These are phyloP conservation scores for Marasmarcha lunaedactyla DNA, from an alignment of 2,888 invertebrate species.

Conservation along the genomic window DNA sequence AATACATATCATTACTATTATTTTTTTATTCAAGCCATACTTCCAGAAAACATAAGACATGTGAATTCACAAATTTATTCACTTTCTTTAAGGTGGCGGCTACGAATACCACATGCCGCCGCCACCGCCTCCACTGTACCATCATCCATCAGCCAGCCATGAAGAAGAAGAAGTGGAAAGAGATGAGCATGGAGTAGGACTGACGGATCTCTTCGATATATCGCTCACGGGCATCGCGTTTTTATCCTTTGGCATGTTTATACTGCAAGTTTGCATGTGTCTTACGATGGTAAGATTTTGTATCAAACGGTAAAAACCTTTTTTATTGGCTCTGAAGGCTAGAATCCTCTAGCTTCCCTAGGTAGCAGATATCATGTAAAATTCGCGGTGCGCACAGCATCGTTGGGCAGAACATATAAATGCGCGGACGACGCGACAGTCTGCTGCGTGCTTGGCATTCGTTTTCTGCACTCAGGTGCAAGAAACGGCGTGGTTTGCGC, in stretches of 20 bases:
- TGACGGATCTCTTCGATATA: slow-evolving; percentile 82
- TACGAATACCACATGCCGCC: slow-evolving; percentile 61
- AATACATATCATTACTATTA: too few relatives aligned
- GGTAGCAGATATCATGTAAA: too few relatives aligned
- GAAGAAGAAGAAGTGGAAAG: slow-evolving; percentile 38
- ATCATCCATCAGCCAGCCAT: slow-evolving; percentile 28
- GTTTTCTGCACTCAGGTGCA: too few relatives aligned
- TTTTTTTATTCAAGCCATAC: too few relatives aligned
- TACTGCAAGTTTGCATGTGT: slow-evolving; percentile 83
- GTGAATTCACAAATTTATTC: too few relatives aligned
- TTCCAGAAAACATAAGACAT: too few relatives aligned
- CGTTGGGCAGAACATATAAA: too few relatives aligned
- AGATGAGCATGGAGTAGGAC: slow-evolving; percentile 70
- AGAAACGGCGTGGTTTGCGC: too few relatives aligned
- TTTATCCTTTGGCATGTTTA: slow-evolving; percentile 83
- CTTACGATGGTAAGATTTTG: slow-evolving; percentile 75
- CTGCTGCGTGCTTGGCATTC: too few relatives aligned
- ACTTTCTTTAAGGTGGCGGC: slow-evolving; percentile 38
- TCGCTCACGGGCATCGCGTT: slow-evolving; percentile 86
- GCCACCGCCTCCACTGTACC: slow-evolving; percentile 48
- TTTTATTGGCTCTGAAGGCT: not conserved
- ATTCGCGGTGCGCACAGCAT: too few relatives aligned
- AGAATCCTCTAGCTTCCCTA: too few relatives aligned
- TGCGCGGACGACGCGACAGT: too few relatives aligned
- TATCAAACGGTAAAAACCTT: slow-evolving; percentile 8